phyloP scores from a whole-genome alignment of 1,140 invertebrate genomes.

The Lucilia sericata region DNA sequence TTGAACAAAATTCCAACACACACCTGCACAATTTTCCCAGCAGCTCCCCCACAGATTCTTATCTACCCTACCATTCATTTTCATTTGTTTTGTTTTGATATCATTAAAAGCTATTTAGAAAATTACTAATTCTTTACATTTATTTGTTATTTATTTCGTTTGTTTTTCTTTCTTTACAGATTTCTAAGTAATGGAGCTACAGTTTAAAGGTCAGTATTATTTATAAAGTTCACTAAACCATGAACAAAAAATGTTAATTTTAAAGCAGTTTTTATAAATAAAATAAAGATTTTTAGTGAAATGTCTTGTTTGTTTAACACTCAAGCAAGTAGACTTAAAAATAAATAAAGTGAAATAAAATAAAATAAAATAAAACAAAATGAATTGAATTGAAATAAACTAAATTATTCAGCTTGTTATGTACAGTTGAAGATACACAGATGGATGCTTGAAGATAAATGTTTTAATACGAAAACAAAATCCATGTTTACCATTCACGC shows the following conservation, averaged over 20 bases:
- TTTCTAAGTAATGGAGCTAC: background rate
- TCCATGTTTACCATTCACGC: constrained; percentile 15
- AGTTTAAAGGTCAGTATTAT: background rate
- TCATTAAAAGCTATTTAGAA: background rate
- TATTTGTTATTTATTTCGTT: background rate
- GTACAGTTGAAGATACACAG: background rate
- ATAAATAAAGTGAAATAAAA: background rate
- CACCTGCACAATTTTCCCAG: too few species aligned
- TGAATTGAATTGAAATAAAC: background rate
- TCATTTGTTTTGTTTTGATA: background rate
- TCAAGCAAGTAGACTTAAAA: background rate
- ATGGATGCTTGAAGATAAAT: background rate
- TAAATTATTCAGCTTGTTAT: background rate
- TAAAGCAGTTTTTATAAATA: background rate
- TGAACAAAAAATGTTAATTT: background rate
- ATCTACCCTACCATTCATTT: too few species aligned
- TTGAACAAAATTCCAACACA: too few species aligned
- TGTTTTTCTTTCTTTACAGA: background rate
- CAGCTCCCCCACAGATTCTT: too few species aligned
- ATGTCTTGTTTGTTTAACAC: constrained; percentile 3
- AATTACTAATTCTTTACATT: background rate
- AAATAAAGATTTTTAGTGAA: background rate
- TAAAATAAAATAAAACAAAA: background rate
- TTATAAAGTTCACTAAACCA: background rate
- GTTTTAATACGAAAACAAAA: background rate